Evolutionary conservation across 2,797 vertebrate species (phyloP).

Genomic region (Etheostoma perlongum): DNA sequence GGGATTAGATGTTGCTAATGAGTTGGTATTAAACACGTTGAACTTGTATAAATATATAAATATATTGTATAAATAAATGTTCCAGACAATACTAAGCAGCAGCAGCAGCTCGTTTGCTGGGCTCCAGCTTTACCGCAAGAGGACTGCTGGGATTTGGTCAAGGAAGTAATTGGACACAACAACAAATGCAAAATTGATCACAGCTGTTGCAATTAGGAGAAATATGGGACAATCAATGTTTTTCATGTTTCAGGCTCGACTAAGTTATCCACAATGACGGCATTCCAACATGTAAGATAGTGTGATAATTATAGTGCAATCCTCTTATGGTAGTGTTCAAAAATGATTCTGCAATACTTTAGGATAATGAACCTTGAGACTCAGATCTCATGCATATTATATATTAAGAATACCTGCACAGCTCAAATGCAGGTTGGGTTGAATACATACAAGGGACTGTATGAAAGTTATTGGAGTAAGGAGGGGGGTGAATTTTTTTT

Average conservation of each 20-base stretch:
- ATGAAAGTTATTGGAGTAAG: neutral
- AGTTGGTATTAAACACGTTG: slow-evolving; percentile 48
- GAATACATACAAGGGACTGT: slow-evolving; percentile 5
- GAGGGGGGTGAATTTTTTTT: neutral
- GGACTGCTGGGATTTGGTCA: slow-evolving; percentile 76
- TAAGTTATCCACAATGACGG: slow-evolving; percentile 23
- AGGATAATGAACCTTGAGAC: slow-evolving; percentile 42
- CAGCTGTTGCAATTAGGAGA: slow-evolving; percentile 81
- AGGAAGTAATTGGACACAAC: slow-evolving; percentile 81
- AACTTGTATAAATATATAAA: slow-evolving; percentile 31
- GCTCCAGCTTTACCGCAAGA: slow-evolving; percentile 49
- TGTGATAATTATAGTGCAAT: slow-evolving; percentile 27
- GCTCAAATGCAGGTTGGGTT: slow-evolving; percentile 6
- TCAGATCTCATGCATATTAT: slow-evolving; percentile 1
- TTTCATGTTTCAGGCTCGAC: slow-evolving; percentile 30
- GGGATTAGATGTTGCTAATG: slow-evolving; percentile 55
- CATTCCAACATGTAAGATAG: slow-evolving; percentile 24
- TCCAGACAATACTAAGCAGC: slow-evolving; percentile 53
- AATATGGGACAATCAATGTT: slow-evolving; percentile 75
- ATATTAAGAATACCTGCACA: neutral
- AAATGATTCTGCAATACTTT: slow-evolving; percentile 39
- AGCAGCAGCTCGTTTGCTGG: slow-evolving; percentile 65
- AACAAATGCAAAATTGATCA: slow-evolving; percentile 66
- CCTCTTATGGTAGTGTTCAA: neutral
- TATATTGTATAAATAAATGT: slow-evolving; percentile 43